phyloP scores from a whole-genome alignment of 2,113 vertebrate genomes.

The Alces alces region DNA sequence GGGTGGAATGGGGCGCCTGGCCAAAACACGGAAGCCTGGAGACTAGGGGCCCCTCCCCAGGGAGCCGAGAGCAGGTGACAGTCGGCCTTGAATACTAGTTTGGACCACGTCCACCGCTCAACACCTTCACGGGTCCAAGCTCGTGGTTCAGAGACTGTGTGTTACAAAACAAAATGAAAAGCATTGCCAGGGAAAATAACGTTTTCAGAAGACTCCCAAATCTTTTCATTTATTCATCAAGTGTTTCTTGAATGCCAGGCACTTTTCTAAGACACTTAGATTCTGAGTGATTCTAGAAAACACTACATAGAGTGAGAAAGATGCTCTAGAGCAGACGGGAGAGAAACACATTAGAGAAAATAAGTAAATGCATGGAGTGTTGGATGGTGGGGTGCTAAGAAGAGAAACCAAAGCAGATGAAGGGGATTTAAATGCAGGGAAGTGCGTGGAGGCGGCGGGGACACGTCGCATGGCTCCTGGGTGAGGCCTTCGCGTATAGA shows the following conservation, averaged over 20 bases:
- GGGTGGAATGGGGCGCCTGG: rapidly evolving
- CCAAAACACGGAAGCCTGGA: rapidly evolving
- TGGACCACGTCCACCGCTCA: background rate
- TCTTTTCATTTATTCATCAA: background rate
- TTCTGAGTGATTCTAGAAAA: background rate
- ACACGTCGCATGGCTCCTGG: rapidly evolving
- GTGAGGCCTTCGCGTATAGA: background rate
- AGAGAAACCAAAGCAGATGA: background rate
- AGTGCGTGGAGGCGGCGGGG: rapidly evolving
- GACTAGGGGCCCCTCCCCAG: too few relatives aligned
- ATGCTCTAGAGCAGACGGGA: background rate
- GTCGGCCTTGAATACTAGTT: rapidly evolving
- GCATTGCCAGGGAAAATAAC: background rate
- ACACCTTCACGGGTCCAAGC: background rate
- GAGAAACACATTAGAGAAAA: background rate
- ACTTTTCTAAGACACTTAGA: background rate
- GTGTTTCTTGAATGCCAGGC: background rate
- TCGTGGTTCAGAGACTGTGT: background rate
- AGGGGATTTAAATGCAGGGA: rapidly evolving
- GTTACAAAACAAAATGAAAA: background rate
- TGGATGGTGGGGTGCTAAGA: background rate
- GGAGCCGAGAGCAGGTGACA: background rate
- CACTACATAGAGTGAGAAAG: background rate
- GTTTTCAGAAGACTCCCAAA: background rate
- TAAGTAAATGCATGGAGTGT: rapidly evolving